Percentiles rank a stretch among this genome's conserved stretches.
Evolutionary conservation across 2,797 vertebrate species (phyloP).

Genomic region (Aquila chrysaetos): DNA sequence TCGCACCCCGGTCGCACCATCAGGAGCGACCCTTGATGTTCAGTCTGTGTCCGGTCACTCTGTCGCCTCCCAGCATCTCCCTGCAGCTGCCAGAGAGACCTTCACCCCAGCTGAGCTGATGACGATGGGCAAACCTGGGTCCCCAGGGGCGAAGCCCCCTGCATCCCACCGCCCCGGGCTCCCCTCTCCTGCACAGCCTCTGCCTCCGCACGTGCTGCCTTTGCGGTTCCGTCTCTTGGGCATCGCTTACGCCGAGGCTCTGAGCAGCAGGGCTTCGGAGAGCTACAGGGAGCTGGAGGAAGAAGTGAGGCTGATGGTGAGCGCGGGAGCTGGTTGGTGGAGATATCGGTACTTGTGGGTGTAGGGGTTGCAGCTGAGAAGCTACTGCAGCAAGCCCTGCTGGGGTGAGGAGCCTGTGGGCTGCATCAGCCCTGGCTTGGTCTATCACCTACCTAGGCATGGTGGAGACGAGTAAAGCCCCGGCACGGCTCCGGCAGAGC

Average conservation of each 20-base stretch:
- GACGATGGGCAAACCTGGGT: fast-evolving
- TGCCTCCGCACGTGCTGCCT: neutral
- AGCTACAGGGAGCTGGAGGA: neutral
- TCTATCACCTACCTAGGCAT: fast-evolving
- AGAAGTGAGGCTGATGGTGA: constrained; percentile 8
- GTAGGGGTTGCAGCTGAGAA: neutral
- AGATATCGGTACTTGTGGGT: fast-evolving
- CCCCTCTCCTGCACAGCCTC: neutral
- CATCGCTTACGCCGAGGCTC: neutral
- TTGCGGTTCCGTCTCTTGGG: constrained; percentile 14
- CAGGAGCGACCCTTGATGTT: neutral
- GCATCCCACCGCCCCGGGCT: neutral
- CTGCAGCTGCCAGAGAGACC: neutral
- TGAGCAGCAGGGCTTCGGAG: neutral
- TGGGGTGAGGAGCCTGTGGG: neutral
- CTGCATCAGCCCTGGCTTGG: neutral
- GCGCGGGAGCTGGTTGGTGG: neutral
- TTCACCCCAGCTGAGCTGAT: neutral
- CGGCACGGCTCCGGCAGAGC: neutral
- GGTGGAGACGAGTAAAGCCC: neutral
- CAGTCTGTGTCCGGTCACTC: fast-evolving
- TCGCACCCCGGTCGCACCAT: neutral
- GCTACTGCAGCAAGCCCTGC: neutral
- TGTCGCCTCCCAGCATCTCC: neutral
- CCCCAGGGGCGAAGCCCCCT: fast-evolving